Base-by-base conservation (phyloP, 2,113 vertebrate genomes). In the Lipotes vexillifer region DNA sequence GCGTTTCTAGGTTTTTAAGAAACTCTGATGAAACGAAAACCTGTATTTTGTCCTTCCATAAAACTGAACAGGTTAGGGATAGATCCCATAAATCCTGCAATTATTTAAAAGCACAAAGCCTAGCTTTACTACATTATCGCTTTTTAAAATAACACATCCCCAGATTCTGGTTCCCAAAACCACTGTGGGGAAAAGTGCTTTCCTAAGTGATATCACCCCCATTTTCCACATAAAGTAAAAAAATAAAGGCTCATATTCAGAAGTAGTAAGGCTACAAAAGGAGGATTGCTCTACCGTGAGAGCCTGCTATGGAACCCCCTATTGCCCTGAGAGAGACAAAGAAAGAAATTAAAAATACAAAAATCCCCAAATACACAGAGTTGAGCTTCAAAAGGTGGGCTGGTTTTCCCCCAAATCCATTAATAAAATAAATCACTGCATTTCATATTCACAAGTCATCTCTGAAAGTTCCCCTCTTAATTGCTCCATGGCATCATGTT, bases 361-460 rank as follows among this genome's bases (percentile, higher is more conserved):
- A 98, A 97, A 3, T 4, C 17, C 78, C 46, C 89, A 86, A 96
- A 90, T 85, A 96, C 92, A 83, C 90, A 96, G 49, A 96, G 68
- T 85, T 96, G 94, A 71, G 82, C 96, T 97, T 96, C 97, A 98
- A 97, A 98, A 96, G 97, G 93, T 61, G 25, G 96, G 89, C 63
- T 97, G 82, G 74, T 93, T 98, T 98, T 89, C 93, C 96, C 74
- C 93, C 88, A 98, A 98, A 98, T 84, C 98, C 98, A 98, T 98
- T 98, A 98, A 98, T 98, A 98, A 98, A 98, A 98, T 93, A 95
- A 98, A 97, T 94, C 94, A 98, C 83, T 90, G 94, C 98, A 98
- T 98, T 99, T 98, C 98, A 98, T 97, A 97, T 97, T 98, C 77
- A 88, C 90, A 96, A 96, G 98, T 97, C 98, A 98, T 98, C 98